These are phyloP conservation scores for Procambarus virginalis DNA, from an alignment of 1,140 invertebrate genomes.

Conservation along the genomic window DNA sequence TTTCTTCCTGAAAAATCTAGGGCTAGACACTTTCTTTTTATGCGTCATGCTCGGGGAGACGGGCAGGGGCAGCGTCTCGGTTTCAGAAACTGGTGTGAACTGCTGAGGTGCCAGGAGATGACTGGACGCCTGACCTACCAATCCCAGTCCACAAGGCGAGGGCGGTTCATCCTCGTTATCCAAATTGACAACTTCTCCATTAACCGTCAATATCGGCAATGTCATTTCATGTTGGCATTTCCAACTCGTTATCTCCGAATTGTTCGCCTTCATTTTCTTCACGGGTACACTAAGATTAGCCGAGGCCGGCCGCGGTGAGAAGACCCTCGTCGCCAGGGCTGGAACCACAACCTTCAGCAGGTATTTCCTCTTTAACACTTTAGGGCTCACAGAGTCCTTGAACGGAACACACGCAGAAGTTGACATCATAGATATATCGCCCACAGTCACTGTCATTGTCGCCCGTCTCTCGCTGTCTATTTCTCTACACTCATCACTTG, in stretches of 20 bases:
- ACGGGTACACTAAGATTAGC: no score
- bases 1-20: background rate
- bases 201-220: background rate
- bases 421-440: background rate
- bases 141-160: conserved; percentile 11
- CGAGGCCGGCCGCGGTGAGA: no score
- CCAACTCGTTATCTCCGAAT: background rate
- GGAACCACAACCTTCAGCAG: background rate
- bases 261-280: background rate
- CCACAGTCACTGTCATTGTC: background rate
- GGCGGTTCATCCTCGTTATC: background rate
- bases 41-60: background rate
- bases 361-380: conserved; percentile 17
- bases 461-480: no score
- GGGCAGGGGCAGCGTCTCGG: no score
- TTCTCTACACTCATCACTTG: no score
- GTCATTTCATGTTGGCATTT: background rate
- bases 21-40: background rate
- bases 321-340: background rate
- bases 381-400: conserved; percentile 29
- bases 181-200: background rate
- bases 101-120: background rate
- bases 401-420: background rate
- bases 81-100: no score
- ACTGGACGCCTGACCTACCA: conserved; percentile 25